Percentiles rank a stretch among this genome's conserved stretches.
Conservation (phyloP, 1,140 invertebrate genomes). For the Eufriesea mexicana region DNA sequence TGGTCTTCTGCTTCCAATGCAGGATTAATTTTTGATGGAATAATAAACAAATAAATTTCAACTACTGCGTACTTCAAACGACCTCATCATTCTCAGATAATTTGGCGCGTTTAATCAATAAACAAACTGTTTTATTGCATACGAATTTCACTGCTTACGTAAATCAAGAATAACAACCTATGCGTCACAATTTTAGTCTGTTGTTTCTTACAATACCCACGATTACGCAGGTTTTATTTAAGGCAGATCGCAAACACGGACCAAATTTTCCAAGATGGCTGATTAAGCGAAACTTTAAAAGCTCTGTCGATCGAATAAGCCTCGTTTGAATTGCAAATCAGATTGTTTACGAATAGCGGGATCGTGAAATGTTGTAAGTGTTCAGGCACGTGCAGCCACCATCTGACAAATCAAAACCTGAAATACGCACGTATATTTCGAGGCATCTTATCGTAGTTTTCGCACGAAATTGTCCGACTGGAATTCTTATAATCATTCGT, state of each 20-base stretch:
- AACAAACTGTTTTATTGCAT: not conserved
- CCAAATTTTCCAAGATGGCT: not conserved
- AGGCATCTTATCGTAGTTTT: not conserved
- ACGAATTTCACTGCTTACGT: not conserved
- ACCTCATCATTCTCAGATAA: not conserved
- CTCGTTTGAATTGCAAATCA: conserved; percentile 40
- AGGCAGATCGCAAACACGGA: not conserved
- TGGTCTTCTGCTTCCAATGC: too few species aligned
- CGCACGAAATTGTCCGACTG: not conserved
- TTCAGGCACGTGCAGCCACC: not conserved
- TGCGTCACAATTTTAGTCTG: not conserved
- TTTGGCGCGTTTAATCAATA: not conserved
- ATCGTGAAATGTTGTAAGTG: not conserved
- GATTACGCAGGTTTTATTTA: not conserved
- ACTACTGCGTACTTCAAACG: not conserved
- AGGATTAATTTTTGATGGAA: not conserved
- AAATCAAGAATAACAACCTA: not conserved
- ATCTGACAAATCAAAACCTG: not conserved
- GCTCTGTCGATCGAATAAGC: not conserved
- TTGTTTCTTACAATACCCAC: too few species aligned
- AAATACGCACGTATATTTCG: not conserved
- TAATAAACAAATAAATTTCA: not conserved
- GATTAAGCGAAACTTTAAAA: not conserved
- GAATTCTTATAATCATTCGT: conserved; percentile 10
- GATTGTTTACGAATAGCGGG: not conserved